Evolutionary conservation across 2,888 invertebrate species (phyloP).

Genomic region (Cenopis cana): DNA sequence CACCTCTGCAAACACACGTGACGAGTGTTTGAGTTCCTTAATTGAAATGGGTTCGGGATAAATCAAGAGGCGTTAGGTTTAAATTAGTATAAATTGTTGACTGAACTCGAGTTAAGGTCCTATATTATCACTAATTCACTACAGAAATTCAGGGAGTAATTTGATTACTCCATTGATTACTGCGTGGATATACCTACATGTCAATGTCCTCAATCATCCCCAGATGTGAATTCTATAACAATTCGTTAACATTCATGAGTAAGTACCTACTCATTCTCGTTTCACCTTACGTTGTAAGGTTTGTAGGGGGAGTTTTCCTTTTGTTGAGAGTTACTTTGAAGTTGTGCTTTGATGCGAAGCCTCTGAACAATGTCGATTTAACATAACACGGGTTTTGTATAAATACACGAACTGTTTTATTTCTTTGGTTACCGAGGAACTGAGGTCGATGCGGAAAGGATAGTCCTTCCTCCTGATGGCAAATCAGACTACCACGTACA

Average conservation of each 20-base stretch:
- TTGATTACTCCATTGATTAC: too few relatives aligned
- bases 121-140: too few relatives aligned
- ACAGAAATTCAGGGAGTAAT: not conserved
- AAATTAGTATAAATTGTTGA: slow-evolving; percentile 7
- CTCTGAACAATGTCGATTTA: slow-evolving; percentile 32
- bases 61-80: slow-evolving; percentile 24
- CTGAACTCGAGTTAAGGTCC: not conserved
- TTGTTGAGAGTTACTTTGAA: slow-evolving; percentile 34
- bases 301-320: slow-evolving; percentile 30
- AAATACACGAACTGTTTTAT: not conserved
- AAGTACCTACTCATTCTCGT: slow-evolving; percentile 23
- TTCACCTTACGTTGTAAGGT: slow-evolving; percentile 19
- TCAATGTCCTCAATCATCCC: not conserved
- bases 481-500: not conserved
- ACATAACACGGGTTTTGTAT: slow-evolving; percentile 7
- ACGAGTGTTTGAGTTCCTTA: slow-evolving; percentile 31
- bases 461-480: too few relatives aligned
- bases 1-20: slow-evolving; percentile 31
- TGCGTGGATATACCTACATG: too few relatives aligned
- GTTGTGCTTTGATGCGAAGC: slow-evolving; percentile 39
- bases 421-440: not conserved
- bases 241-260: slow-evolving; percentile 12
- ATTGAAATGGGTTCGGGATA: slow-evolving; percentile 36
- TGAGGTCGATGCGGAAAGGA: not conserved
- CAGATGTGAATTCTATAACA: not conserved